phyloP scores from a whole-genome alignment of 2,113 vertebrate species.

The Aegithalos caudatus region DNA sequence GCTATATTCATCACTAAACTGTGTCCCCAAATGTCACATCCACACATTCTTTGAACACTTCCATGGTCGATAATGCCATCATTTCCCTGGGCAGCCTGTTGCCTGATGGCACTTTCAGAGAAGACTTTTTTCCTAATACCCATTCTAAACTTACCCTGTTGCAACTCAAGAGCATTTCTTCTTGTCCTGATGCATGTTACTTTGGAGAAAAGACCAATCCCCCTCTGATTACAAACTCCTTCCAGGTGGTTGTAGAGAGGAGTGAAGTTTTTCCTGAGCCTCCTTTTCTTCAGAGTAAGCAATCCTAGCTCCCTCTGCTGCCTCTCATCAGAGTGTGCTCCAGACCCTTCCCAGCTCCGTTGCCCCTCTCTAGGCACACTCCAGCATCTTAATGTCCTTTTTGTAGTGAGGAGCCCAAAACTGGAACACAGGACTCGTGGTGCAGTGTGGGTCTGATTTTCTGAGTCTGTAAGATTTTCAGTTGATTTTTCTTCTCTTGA shows the following conservation, averaged over 20 bases:
- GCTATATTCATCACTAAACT: not conserved
- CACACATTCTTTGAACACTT: not conserved
- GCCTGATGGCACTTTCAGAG: not conserved
- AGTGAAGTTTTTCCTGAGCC: not conserved
- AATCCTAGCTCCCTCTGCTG: not conserved
- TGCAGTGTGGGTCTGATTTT: no score
- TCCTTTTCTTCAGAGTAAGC: not conserved
- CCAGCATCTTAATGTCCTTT: not conserved
- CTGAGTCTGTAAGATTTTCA: no score
- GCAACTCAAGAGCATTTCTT: not conserved
- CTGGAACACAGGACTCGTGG: not conserved
- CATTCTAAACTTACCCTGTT: not conserved
- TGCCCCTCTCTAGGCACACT: not conserved
- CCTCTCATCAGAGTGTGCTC: not conserved
- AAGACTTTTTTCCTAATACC: not conserved
- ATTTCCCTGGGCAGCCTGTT: not conserved
- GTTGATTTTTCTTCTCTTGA: no score
- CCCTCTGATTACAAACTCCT: not conserved
- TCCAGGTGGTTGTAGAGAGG: not conserved
- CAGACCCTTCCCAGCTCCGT: not conserved
- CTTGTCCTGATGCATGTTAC: not conserved
- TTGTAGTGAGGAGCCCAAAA: not conserved
- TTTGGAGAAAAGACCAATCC: not conserved
- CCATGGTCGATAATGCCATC: rapidly evolving
- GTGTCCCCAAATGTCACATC: not conserved